Conservation (phyloP, 2,888 invertebrate species). For the Eristalinus aeneus region DNA sequence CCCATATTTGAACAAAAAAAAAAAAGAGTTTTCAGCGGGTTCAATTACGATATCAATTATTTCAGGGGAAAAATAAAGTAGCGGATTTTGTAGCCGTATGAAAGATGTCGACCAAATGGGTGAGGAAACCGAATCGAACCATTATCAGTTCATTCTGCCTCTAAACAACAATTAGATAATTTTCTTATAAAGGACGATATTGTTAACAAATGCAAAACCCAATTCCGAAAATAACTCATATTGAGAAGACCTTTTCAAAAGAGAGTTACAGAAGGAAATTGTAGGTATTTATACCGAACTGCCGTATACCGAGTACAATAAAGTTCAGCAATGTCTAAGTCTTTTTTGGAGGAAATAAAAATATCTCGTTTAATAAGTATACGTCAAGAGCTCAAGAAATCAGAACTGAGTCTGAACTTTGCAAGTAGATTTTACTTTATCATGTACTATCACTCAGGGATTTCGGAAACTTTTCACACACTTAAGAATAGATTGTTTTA, state of each 20-base stretch:
- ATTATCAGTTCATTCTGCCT: too few relatives aligned
- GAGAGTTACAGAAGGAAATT: neutral
- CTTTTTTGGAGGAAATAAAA: neutral
- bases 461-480: slow-evolving; percentile 6
- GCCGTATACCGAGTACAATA: neutral
- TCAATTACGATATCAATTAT: too few relatives aligned
- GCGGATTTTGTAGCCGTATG: too few relatives aligned
- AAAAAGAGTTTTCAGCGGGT: too few relatives aligned
- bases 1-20: too few relatives aligned
- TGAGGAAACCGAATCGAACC: neutral
- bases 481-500: neutral
- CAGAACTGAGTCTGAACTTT: neutral
- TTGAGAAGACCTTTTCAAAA: slow-evolving; percentile 1
- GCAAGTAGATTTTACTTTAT: neutral
- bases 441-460: slow-evolving; percentile 2
- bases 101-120: too few relatives aligned
- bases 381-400: neutral
- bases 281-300: neutral
- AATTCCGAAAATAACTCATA: neutral
- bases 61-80: too few relatives aligned
- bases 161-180: too few relatives aligned
- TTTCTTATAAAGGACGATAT: too few relatives aligned
- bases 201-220: neutral
- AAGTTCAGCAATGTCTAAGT: neutral
- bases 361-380: neutral